Base-by-base conservation (phyloP, 2,797 vertebrate species). In the Antennarius maculatus region DNA sequence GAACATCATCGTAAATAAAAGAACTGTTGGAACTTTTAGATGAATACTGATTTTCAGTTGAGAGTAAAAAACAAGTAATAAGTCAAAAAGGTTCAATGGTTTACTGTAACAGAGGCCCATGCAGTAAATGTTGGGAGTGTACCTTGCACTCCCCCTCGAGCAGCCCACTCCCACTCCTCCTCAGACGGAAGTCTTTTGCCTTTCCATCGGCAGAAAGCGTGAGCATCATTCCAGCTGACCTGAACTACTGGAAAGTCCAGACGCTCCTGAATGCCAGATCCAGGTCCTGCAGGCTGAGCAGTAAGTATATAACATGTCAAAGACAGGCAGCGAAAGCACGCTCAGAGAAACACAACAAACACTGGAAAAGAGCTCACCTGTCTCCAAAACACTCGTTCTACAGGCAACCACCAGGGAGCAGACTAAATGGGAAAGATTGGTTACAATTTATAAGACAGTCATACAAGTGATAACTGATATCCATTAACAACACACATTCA, bases 81-180 rank as follows among this genome's bases (percentile, higher is more conserved):
- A 2, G 13, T 55, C 17, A 53, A 47, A 46, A 43, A 29, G 1
- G 2, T 31, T 10, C 3, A 27, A 46, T 61, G 17, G 11, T 17
- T 4, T 18, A 15, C n/a, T 15, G 34, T 13, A 31, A 50, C 16
- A 12, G 2, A 1, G 4, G 16, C 16, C 48, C 39, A 29, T 42
- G 37, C 42, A 39, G 15, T 29, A 28, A 42, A 4, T 69, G 16
- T 23, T 23, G 23, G 1, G 23, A 23, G 23, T 85, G 0, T 93
- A 98, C 97, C 95, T 83, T 95, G 88, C 65, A 96, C 91, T 4
- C 96, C 95, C 34, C 96, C 97, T 2, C 97, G 93, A 57, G 96
- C 97, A 53, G 97, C 97, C 77, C 95, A 96, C 84, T 99, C 98
- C 97, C 98, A 99, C 85, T 99, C 97, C 59, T 95, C 95, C 72